Base-by-base conservation (phyloP, 2,888 invertebrate species). In the Therioaphis trifolii region DNA sequence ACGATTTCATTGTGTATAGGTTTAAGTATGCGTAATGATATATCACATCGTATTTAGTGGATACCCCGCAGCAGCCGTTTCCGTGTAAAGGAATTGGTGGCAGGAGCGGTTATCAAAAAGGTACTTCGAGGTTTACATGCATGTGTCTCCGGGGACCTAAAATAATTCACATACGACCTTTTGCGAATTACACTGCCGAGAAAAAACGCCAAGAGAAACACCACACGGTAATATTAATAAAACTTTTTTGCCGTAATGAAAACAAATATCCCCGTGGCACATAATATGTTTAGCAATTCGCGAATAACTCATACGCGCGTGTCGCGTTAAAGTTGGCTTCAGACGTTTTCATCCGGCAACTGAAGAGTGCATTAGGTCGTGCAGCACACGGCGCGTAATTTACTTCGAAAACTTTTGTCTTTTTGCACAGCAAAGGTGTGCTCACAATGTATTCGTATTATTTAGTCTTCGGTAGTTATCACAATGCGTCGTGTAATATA, bases 191-290 rank as follows among this genome's bases (percentile, higher is more conserved):
- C n/a, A n/a, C n/a, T n/a, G n/a, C n/a, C n/a, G n/a, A n/a, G n/a
- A n/a, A n/a, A 58, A n/a, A 24, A 15, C 21, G 27, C 24, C 24
- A 12, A 14, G 27, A 3, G 24, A 14, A 27, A 14, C 12, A 27
- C 4, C n/a, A 5, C 1, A 61, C 27, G 3, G 27, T 21, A 0
- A 52, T 52, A 52, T 52, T 52, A 15, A 52, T 52, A 69, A 14
- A 52, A 72, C 52, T 72, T 72, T 72, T 69, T 27, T 14, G 43
- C 18, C 35, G 14, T 72, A 52, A 52, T 52, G 35, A 72, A 72
- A 72, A 72, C 72, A 52, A 72, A 72, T 52, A 35, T 52, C 27
- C 49, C 46, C 71, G 71, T n/a, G 71, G 12, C 27, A 12, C 46
- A 15, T 24, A 43, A 55, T 21, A 21, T 18, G 24, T 71, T 71